Conservation (phyloP, 2,888 invertebrate genomes). For the Chirona hameri region DNA sequence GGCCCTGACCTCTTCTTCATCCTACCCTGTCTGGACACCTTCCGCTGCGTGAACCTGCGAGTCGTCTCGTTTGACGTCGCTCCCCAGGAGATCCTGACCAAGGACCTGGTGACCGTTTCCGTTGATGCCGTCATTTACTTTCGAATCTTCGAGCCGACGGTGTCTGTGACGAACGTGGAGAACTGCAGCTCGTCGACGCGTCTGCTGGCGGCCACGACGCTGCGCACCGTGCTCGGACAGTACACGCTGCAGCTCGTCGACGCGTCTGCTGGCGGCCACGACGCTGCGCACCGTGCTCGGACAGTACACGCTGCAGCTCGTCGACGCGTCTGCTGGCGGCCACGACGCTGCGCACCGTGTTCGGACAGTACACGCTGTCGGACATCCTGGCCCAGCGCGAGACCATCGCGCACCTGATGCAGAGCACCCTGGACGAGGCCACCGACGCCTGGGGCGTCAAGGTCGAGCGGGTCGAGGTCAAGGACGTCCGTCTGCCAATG, state of each 20-base stretch:
- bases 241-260: slow-evolving; percentile 82
- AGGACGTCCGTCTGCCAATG: slow-evolving; percentile 42
- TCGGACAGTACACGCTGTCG: slow-evolving; percentile 85
- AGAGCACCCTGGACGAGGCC: slow-evolving; percentile 46
- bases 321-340: slow-evolving; percentile 76
- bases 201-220: slow-evolving; percentile 75
- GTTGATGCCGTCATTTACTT: slow-evolving; percentile 46
- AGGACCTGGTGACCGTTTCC: slow-evolving; percentile 44
- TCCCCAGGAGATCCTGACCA: slow-evolving; percentile 55
- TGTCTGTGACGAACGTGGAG: slow-evolving; percentile 56
- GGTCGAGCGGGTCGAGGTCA: slow-evolving; percentile 52
- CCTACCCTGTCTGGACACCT: slow-evolving; percentile 59
- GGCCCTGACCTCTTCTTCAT: slow-evolving; percentile 59
- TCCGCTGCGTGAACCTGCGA: slow-evolving; percentile 57
- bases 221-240: slow-evolving; percentile 87
- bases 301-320: slow-evolving; percentile 80
- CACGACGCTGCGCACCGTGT: slow-evolving; percentile 80
- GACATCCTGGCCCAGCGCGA: slow-evolving; percentile 90
- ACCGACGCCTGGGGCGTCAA: slow-evolving; percentile 49
- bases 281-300: slow-evolving; percentile 86
- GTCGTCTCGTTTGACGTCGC: slow-evolving; percentile 61
- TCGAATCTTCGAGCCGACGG: slow-evolving; percentile 53
- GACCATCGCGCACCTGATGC: slow-evolving; percentile 58
- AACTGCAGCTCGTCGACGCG: slow-evolving; percentile 72
- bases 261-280: slow-evolving; percentile 74